A percentile compares a stretch with the other conserved stretches of the same genome.
Conservation (phyloP, 2,888 invertebrate species). For the Gari tellinella region DNA sequence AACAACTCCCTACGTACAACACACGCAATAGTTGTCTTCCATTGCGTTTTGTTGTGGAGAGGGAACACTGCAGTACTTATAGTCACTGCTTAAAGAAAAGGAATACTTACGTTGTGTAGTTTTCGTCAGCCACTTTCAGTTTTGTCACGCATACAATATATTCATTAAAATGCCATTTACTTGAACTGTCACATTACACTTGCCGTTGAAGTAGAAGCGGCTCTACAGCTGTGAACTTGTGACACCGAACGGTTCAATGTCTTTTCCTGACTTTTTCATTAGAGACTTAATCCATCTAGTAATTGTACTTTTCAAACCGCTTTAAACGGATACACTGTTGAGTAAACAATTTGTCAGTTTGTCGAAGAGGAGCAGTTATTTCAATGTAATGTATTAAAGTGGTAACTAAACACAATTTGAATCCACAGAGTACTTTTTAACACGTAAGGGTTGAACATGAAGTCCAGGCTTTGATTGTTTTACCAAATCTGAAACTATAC, state of each 20-base stretch:
- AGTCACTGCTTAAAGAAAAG: no score
- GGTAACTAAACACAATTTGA: conserved; percentile 3
- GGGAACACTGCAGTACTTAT: no score
- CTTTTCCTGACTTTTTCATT: conserved; percentile 5
- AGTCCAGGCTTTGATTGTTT: conserved; percentile 6
- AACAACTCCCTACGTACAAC: no score
- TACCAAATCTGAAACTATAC: not conserved
- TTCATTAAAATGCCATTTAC: no score
- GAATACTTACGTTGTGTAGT: no score
- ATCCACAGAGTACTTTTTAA: conserved; percentile 1
- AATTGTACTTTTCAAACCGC: not conserved
- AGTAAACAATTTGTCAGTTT: conserved; percentile 4
- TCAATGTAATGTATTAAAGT: conserved; percentile 2
- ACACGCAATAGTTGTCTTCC: no score
- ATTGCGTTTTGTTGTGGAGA: no score
- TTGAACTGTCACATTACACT: no score
- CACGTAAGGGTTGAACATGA: conserved; percentile 2
- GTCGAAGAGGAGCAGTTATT: not conserved
- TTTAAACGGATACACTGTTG: not conserved
- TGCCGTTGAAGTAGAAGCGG: conserved; percentile 1
- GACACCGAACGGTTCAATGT: not conserved
- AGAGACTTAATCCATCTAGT: conserved; percentile 1
- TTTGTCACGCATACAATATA: no score
- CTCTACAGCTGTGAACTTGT: conserved; percentile 8
- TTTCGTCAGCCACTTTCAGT: no score